Base-by-base conservation (phyloP, 2,888 invertebrate genomes). In the Lepidocyrtoides sp. region DNA sequence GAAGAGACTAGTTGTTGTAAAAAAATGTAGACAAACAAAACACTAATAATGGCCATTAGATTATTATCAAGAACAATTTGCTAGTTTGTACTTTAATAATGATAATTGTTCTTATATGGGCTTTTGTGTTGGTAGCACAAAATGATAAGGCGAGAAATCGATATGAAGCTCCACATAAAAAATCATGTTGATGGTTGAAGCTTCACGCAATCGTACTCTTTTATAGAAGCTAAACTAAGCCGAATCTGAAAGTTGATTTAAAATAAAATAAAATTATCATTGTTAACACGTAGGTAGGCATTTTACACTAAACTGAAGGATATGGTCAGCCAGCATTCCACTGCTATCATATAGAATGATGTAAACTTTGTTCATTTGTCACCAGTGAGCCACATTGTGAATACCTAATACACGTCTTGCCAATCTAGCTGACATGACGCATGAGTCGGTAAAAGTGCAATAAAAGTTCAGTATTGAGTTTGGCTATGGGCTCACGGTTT, bases 141-240 rank as follows among this genome's bases (percentile, higher is more conserved):
- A 32, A 69, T 69, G 23, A 69, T 36, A 36, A 69, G 36, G 60
- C 75, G 60, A 57, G 75, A 75, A 86, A 86, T 86, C 85, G 75
- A 66, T 83, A 66, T 83, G 17, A 69, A 36, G n/a, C 57, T 48
- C 4, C 48, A 48, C 4, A 12, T 4, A 12, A 48, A 12, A 48
- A 12, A 8, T 12, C 51, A n/a, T n/a, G n/a, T n/a, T n/a, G n/a
- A n/a, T n/a, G n/a, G 51, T 51, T 51, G 36, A 17, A 57, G 20
- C 57, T 63, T 63, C 1, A 63, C 14, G 14, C 63, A 63, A 12
- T 60, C 23, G 20, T 3, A 7, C 14, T 54, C 14, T n/a, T 54
- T 10, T 14, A 8, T 3, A 54, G 54, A 23, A 23, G 23, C 20
- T 63, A 12, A 69, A 7, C 1, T 69, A 7, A 32, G 36, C 36